Evolutionary conservation across 2,797 vertebrate genomes (phyloP), one percentile per base, ranked within the genome.

Genomic region (Megalops cyprinoides): DNA sequence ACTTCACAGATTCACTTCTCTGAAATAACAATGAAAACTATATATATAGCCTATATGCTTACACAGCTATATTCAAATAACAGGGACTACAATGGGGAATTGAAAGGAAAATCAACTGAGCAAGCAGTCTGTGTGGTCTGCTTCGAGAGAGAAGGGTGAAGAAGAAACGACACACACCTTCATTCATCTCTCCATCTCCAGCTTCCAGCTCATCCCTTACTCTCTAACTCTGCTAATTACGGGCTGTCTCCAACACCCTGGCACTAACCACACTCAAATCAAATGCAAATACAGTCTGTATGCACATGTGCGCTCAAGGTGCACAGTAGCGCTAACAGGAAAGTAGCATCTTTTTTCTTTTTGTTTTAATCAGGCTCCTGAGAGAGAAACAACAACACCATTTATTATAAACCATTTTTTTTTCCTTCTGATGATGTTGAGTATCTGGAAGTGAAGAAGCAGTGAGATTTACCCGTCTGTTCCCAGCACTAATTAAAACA

Each of bases 171-270:
- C 58, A 65, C 23, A 34, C 23, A 39, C 46, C 76, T 80, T 65
- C 79, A 65, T 62, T 53, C 31, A 37, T 67, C 44, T 65, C 31
- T 76, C 79, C 34, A 53, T 81, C 73, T 53, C 44, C 58, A 67
- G 10, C 60, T 65, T 34, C 56, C 75, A 67, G 31, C 62, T 76
- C 73, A 37, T 76, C 31, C 46, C 28, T 81, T 58, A 39, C 42
- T 53, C 79, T 15, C 58, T 76, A 76, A 75, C 44, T 67, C 48
- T 34, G 58, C 74, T 81, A 81, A 81, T 81, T 81, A 55, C 39
- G 46, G 79, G 14, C 34, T 80, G 73, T 74, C 28, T 53, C 48
- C 65, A 58, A 81, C 25, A 44, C 18, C 20, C 65, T 62, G 55
- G 74, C 73, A 75, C 58, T 51, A 39, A 20, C 18, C 74, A 39